phyloP scores from a whole-genome alignment of 2,888 invertebrate species.

The Nasonovia ribisnigri region DNA sequence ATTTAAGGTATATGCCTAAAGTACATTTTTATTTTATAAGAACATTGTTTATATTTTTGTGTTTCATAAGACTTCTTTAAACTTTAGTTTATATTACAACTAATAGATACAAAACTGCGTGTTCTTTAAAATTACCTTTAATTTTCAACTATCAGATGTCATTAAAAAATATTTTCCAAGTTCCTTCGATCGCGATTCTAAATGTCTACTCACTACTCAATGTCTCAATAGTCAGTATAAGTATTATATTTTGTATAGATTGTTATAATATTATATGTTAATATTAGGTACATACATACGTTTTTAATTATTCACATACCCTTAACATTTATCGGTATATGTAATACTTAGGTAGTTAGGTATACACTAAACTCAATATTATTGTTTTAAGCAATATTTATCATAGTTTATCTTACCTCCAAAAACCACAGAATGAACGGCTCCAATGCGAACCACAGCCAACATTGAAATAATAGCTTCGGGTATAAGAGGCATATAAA shows the following conservation, averaged over 20 bases:
- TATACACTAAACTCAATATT: background rate
- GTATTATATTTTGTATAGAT: background rate
- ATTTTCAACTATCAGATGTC: background rate
- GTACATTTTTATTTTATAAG: background rate
- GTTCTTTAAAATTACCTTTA: background rate
- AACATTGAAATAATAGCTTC: conserved; percentile 91
- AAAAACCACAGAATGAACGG: conserved; percentile 94
- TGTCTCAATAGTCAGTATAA: background rate
- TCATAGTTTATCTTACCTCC: conserved; percentile 76
- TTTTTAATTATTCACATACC: background rate
- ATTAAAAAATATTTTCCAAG: background rate
- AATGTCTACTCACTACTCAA: background rate
- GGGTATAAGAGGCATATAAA: conserved; percentile 96
- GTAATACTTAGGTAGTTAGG: background rate
- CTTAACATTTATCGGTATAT: background rate
- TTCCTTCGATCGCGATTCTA: background rate
- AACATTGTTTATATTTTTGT: background rate
- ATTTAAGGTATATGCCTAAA: background rate
- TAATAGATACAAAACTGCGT: background rate
- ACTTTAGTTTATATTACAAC: background rate
- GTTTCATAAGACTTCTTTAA: background rate
- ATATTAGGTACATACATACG: background rate
- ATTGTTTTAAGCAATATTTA: background rate
- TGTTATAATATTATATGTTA: background rate
- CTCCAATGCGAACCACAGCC: conserved; percentile 88